These are phyloP conservation scores for Ostrea denselamellosa DNA, from an alignment of 1,140 invertebrate species.

Conservation along the genomic window DNA sequence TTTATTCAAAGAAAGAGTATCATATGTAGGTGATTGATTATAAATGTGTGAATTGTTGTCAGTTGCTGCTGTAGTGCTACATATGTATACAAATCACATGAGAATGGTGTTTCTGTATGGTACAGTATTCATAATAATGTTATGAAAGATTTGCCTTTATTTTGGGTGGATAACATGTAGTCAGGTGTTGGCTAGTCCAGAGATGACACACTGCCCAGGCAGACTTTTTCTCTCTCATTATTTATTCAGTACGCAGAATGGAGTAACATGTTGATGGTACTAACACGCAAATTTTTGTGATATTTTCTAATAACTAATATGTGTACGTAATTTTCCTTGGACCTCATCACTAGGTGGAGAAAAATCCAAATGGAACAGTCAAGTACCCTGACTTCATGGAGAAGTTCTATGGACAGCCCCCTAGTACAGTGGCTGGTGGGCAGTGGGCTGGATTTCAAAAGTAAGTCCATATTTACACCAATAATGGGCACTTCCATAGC, in stretches of 20 bases:
- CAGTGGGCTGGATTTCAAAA: conserved; percentile 48
- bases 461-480: conserved; percentile 17
- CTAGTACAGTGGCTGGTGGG: background rate
- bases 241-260: conserved; percentile 1
- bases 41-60: background rate
- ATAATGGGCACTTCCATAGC: background rate
- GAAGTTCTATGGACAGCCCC: conserved; percentile 70
- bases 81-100: background rate
- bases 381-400: conserved; percentile 73
- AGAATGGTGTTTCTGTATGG: conserved; percentile 8
- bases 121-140: background rate
- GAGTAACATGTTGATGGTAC: conserved; percentile 46
- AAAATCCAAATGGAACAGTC: conserved; percentile 68
- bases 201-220: background rate
- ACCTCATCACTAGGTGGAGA: conserved; percentile 63
- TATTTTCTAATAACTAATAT: background rate
- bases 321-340: background rate
- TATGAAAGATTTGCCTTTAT: background rate
- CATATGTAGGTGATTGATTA: background rate
- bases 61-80: background rate
- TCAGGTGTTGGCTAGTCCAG: background rate
- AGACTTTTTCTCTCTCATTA: background rate
- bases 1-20: background rate
- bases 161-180: conserved; percentile 8
- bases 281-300: background rate